Base-by-base conservation (phyloP, 2,113 vertebrate species). In the Eclectus roratus region DNA sequence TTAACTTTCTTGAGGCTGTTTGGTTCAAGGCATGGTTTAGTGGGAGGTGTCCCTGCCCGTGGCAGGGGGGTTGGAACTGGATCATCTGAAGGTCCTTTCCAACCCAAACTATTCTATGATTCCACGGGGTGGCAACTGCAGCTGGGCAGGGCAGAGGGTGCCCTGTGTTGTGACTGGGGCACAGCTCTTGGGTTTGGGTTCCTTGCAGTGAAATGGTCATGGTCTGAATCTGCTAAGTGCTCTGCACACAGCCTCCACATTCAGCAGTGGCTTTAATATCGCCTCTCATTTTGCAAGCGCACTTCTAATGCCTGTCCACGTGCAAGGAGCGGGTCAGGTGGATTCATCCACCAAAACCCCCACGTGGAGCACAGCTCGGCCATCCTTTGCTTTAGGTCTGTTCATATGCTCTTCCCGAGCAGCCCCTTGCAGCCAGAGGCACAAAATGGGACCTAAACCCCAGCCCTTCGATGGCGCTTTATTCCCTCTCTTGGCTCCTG, bases 391-490 rank as follows among this genome's bases (percentile, higher is more conserved):
- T 72, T n/a, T 63, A 4, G 13, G 7, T 35, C 73, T 39, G 33
- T 43, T 14, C 1, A 0, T 24, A 2, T 0, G 1, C 31, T 27
- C 27, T 66, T 68, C 55, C 49, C 4, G 0, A 63, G 78, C 43
- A 24, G 3, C 27, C 14, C 28, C 52, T 19, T 6, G 43, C 1
- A 2, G 39, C 50, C 43, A 20, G 46, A 10, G 52, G 47, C 24
- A 6, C 1, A 2, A 33, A 76, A 37, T 11, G 53, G 44, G 61
- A 27, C 10, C 8, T 60, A 8, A 91, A 86, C 35, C 2, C 1
- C 33, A 16, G 49, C 25, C 21, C 21, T 58, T 35, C 3, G 6
- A 10, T 35, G 86, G 96, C 88, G 86, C 70, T 95, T 89, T 89
- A 46, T 92, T 95, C 73, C 63, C 63, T 72, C 63, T 73, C 13